Evolutionary conservation across 2,888 invertebrate species (phyloP), one percentile per base, ranked within the genome.

Genomic region (Aleiodes alternator): DNA sequence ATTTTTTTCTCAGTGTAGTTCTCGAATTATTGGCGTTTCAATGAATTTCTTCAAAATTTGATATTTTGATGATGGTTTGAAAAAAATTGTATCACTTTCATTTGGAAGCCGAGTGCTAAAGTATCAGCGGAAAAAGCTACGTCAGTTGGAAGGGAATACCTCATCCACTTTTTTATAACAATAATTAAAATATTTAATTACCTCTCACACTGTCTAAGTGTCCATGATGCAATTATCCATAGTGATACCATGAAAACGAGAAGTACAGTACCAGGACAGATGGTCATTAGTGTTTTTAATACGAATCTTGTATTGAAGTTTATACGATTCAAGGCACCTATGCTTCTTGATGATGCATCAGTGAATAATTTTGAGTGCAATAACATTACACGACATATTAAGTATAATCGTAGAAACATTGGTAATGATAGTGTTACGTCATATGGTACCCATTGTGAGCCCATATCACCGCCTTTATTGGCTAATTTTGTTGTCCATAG

Each of bases 201-300:
- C 98, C 99, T 96, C 93, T 99, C 99, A 90, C 99, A 99, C 86
- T 98, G 97, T 82, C 99, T 93, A 84, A 99, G 92, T 80, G 98
- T 98, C 99, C 99, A 99, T 88, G 98, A 98, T 82, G 99, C 99
- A 86, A 99, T 98, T 90, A 99, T 97, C 99, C 99, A 99, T 80
- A 99, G 92, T 8, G 98, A 98, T 82, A 99, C 97, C 96, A 99
- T 99, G 93, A 99, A 98, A 83, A 99, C 98, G 87, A 99, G 93
- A 86, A 99, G 94, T 85, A 99, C 98, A 80, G 94, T 98, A 90
- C 94, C 99, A 73, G 99, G 99, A 91, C 99, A 99, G 90, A 99
- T 98, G 90, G 99, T 99, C 99, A 99, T 99, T 85, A 99, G 93
- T 80, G 99, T 99, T 92, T 98, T 98, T 88, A 98, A 93, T 87